phyloP scores from a whole-genome alignment of 2,797 vertebrate genomes.

The Dendrocincla fuliginosa region DNA sequence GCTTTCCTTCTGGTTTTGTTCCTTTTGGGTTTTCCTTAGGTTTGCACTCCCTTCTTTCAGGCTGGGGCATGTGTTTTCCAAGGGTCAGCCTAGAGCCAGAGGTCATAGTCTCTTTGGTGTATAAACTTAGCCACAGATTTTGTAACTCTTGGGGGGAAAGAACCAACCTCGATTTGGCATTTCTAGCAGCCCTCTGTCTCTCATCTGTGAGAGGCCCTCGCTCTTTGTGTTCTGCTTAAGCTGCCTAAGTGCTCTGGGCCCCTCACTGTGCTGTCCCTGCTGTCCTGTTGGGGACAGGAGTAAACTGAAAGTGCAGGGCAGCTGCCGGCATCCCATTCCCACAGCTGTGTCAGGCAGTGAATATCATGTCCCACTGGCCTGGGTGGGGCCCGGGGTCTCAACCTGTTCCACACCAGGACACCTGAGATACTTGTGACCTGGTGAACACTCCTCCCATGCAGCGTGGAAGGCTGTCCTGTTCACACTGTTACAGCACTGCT shows the following conservation, averaged over 20 bases:
- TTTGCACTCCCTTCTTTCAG: not conserved
- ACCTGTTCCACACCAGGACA: not conserved
- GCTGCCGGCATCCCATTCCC: not conserved
- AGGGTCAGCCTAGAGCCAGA: not conserved
- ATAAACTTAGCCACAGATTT: not conserved
- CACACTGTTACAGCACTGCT: accelerated
- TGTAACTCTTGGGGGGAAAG: not conserved
- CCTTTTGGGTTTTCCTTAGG: not conserved
- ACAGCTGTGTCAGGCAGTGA: not conserved
- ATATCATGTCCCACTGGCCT: not conserved
- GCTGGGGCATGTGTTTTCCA: accelerated
- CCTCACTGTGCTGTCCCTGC: not conserved
- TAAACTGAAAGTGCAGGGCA: not conserved
- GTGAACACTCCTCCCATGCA: not conserved
- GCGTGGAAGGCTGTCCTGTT: accelerated
- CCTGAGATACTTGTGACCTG: accelerated
- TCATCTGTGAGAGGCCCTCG: accelerated
- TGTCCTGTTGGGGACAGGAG: not conserved
- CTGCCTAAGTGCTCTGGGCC: accelerated
- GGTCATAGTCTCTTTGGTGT: accelerated
- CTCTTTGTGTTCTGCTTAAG: not conserved
- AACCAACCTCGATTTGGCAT: not conserved
- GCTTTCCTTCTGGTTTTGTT: not conserved
- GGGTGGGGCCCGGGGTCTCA: accelerated
- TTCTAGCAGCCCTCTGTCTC: not conserved